Evolutionary conservation across 2,113 vertebrate species (phyloP), one percentile per base, ranked within the genome.

Genomic region (Dicaeum eximium): DNA sequence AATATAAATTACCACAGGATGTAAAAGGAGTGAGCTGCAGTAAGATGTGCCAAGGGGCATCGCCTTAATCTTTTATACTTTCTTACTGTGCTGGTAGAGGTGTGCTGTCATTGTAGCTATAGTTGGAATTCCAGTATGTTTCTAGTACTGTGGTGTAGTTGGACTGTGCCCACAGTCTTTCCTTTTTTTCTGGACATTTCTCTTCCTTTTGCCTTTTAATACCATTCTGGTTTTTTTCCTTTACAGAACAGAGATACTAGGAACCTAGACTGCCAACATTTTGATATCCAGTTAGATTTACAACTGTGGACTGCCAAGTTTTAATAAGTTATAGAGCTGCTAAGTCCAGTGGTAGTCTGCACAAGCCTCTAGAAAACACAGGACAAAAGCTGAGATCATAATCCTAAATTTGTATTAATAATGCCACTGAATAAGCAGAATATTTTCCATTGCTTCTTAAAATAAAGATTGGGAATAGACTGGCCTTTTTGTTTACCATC

Each of bases 41-140:
- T 80, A 60, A 80, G 40, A 80, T 57, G 42, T 61, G 50, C 77
- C 53, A 91, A 81, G 53, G n/a, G 88, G 25, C 74, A 79, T 51
- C 50, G 80, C 67, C 90, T 90, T 87, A 87, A 87, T 93, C 45
- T 95, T 93, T 93, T 58, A 85, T 90, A 30, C 42, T 61, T 90
- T 72, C 48, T 72, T 72, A 17, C 38, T 62, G 54, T 70, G 37
- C 66, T 88, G 66, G 35, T 56, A 82, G 45, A 75, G 73, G 60
- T 0, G 2, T 81, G 50, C 27, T 74, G 70, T 64, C 56, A 44
- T 37, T 1, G 1, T 15, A 84, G 65, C 51, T 79, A 11, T 2
- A 60, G 57, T 2, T 78, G 24, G 65, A 81, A 71, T 33, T 35
- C 56, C 42, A 80, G 33, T 38, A 45, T 23, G n/a, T 58, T 87